These are phyloP conservation scores for Parazoanthus atlanticus DNA, from an alignment of 92 coral and sea anemone genomes.

Conservation along the genomic window DNA sequence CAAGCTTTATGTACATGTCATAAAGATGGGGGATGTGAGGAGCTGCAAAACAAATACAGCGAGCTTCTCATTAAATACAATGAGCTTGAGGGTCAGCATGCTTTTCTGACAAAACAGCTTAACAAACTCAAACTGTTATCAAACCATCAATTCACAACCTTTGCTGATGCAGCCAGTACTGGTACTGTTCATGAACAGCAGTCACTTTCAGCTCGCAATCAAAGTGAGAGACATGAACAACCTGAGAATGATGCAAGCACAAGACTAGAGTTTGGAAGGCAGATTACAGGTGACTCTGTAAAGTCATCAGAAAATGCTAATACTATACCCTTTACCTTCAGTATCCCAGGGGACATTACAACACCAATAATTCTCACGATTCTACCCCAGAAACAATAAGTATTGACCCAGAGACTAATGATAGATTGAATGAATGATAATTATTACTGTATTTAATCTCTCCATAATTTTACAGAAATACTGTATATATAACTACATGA, in stretches of 20 bases:
- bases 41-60: conserved; percentile 22
- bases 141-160: background rate
- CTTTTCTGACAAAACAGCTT: background rate
- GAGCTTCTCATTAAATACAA: conserved; percentile 3
- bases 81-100: background rate
- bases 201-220: background rate
- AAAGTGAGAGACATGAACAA: background rate
- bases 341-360: conserved; percentile 14
- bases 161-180: background rate
- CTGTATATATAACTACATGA: no score
- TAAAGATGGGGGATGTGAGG: background rate
- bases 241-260: background rate
- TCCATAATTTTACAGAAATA: no score
- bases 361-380: conserved; percentile 19
- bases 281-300: background rate
- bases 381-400: background rate
- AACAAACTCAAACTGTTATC: background rate
- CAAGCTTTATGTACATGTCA: background rate
- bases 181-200: background rate
- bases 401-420: background rate
- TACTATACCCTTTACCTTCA: conserved; percentile 16
- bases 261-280: background rate
- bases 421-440: no score
- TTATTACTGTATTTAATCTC: no score
- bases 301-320: background rate